A percentile compares a stretch with the other conserved stretches of the same genome.
Conservation (phyloP, 2,113 vertebrate genomes). For the Morphnarchus princeps region DNA sequence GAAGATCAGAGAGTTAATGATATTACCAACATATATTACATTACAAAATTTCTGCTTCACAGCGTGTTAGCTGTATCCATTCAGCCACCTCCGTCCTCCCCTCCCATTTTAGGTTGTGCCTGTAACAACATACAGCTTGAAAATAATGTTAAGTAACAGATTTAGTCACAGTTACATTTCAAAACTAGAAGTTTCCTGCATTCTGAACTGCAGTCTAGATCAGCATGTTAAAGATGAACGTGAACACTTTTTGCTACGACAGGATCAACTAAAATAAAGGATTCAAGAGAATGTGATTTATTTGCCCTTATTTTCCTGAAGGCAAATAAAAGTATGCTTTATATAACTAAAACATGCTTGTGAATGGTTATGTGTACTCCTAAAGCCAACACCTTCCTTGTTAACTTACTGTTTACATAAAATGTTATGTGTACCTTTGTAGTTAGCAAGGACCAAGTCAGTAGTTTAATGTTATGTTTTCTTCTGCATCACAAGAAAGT, state of each 20-base stretch:
- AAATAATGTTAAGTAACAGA: conserved; percentile 16
- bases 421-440: neutral
- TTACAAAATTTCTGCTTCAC: neutral
- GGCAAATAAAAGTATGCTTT: neutral
- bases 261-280: neutral
- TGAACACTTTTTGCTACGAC: neutral
- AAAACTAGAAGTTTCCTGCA: neutral
- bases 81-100: neutral
- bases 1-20: neutral
- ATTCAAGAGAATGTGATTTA: neutral
- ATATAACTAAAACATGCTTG: neutral
- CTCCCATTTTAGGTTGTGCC: neutral
- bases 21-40: neutral
- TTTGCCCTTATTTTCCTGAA: neutral
- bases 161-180: conserved; percentile 15
- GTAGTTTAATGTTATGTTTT: neutral
- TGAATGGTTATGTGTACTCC: neutral
- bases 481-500: neutral
- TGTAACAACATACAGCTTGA: conserved; percentile 10
- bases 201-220: neutral
- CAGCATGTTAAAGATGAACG: neutral
- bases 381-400: neutral
- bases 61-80: neutral
- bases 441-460: neutral
- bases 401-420: neutral